Conservation (phyloP, 2,888 invertebrate species). For the Microdon myrmicae region DNA sequence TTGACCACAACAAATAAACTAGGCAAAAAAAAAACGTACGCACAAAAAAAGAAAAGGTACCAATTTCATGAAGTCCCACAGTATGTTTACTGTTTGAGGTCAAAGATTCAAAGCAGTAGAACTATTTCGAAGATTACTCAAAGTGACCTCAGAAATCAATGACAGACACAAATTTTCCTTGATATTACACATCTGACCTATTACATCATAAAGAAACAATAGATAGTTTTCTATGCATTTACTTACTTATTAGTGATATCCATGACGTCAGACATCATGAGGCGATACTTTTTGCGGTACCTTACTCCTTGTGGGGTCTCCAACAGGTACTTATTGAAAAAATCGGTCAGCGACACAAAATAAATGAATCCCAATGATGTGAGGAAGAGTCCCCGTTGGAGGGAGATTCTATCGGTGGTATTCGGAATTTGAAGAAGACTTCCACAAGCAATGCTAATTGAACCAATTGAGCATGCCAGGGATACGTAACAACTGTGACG, state of each 20-base stretch:
- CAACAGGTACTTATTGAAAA: constrained; percentile 72
- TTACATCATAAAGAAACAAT: too few species aligned
- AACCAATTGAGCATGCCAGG: constrained; percentile 65
- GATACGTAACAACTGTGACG: constrained; percentile 63
- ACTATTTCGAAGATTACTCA: too few species aligned
- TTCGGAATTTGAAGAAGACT: constrained; percentile 65
- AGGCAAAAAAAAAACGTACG: too few species aligned
- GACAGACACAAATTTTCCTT: too few species aligned
- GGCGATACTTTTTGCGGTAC: constrained; percentile 73
- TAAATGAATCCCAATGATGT: constrained; percentile 75
- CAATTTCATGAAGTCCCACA: too few species aligned
- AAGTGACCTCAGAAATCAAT: too few species aligned
- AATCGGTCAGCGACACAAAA: constrained; percentile 75
- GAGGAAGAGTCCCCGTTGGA: constrained; percentile 71
- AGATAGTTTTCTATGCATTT: too few species aligned
- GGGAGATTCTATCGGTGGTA: constrained; percentile 70
- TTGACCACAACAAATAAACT: too few species aligned
- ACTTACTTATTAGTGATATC: constrained; percentile 82
- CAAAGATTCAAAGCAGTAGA: too few species aligned
- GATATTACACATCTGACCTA: too few species aligned
- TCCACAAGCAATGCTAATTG: constrained; percentile 65
- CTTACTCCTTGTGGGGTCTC: constrained; percentile 72
- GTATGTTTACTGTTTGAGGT: too few species aligned
- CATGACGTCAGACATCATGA: constrained; percentile 75
- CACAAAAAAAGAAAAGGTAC: too few species aligned